Evolutionary conservation across 2,797 vertebrate species (phyloP), one percentile per base, ranked within the genome.

Genomic region (Yasuhikotakia modesta): DNA sequence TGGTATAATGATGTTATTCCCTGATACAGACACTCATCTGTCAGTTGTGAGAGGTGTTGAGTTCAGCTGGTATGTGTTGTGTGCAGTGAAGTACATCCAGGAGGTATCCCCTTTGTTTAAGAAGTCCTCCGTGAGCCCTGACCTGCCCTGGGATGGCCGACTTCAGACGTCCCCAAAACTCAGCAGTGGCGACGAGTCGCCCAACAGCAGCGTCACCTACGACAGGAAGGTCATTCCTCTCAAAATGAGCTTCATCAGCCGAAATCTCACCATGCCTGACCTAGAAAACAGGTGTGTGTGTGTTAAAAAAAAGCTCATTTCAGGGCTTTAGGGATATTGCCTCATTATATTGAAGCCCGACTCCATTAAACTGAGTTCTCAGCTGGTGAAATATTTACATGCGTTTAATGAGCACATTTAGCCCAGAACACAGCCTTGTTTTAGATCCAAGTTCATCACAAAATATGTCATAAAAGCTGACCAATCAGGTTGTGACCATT

Each of bases 261-360:
- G 97, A 87, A 98, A 98, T 90, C 94, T 99, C 83, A 98, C 95
- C 90, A 97, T 98, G 95, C 95, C 96, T 0, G 96, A 99, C 85
- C 92, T 97, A 86, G 97, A 99, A 90, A 98, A 95, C 94, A 95
- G 97, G 97, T 97, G 82, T 13, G 65, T 65, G 69, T 70, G 67
- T 63, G 70, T 4, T 27, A 27, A 4, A 27, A 27, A 27, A 27
- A 27, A 27, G 27, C 27, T 2, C 4, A n/a, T 27, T 27, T 27
- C 4, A 27, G 27, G 27, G 27, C 27, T 2, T 27, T 2, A 27
- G 27, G 27, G 4, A 2, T 27, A 27, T 27, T 27, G 4, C 27
- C 27, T 27, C 4, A 27, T 27, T 2, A 27, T 27, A 27, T 27
- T 27, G 4, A 27, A 27, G 27, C 27, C 27, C 27, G 4, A 35